Percentiles rank a stretch among this genome's conserved stretches.
Conservation (phyloP, 2,797 vertebrate species). For the Molossus alvarezi region DNA sequence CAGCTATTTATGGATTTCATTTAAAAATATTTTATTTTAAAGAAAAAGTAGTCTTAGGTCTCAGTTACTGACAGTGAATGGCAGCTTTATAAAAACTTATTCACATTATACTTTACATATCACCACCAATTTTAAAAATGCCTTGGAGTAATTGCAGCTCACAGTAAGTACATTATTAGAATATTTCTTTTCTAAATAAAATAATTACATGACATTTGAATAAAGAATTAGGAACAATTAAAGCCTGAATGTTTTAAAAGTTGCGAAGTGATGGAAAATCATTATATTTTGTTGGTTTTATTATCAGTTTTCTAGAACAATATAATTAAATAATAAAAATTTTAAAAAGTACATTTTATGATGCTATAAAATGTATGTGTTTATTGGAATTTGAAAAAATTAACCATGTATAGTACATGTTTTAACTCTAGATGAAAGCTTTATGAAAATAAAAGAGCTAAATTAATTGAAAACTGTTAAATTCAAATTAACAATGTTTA, state of each 20-base stretch:
- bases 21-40: neutral
- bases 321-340: constrained; percentile 62
- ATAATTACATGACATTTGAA: neutral
- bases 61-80: neutral
- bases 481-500: constrained; percentile 65
- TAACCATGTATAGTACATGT: constrained; percentile 1
- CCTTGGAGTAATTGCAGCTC: neutral
- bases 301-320: neutral
- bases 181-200: constrained; percentile 13
- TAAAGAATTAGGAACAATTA: neutral
- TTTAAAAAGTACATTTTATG: neutral
- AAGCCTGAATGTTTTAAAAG: neutral
- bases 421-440: constrained; percentile 58
- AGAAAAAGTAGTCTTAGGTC: neutral
- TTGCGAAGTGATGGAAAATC: neutral
- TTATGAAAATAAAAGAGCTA: constrained; percentile 60
- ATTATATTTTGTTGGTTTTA: constrained; percentile 45
- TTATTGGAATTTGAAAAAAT: constrained; percentile 70
- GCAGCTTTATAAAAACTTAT: neutral
- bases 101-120: neutral
- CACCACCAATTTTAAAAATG: neutral
- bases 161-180: neutral
- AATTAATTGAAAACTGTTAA: constrained; percentile 72
- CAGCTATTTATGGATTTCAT: neutral
- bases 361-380: constrained; percentile 14